Evolutionary conservation across 2,797 vertebrate genomes (phyloP).

Genomic region (Arctocebus calabarensis): DNA sequence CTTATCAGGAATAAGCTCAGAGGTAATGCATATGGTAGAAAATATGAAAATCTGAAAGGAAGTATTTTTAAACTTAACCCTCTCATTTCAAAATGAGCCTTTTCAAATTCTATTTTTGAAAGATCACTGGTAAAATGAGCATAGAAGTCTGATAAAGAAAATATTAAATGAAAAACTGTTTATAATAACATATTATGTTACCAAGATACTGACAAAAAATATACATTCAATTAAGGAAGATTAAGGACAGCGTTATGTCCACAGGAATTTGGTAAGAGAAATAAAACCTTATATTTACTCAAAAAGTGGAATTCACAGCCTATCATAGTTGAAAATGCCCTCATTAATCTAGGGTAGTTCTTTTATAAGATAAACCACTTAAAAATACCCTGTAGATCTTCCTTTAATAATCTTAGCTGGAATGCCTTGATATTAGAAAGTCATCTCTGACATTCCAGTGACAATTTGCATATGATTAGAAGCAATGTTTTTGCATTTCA

Average conservation of each 20-base stretch:
- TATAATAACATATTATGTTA: not conserved
- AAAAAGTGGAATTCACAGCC: not conserved
- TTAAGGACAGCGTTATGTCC: not conserved
- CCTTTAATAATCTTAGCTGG: constrained; percentile 33
- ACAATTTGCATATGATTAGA: constrained; percentile 70
- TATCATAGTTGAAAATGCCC: not conserved
- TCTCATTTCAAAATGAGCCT: not conserved
- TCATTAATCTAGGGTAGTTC: not conserved
- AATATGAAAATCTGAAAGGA: constrained; percentile 42
- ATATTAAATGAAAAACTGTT: not conserved
- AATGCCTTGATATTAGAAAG: constrained; percentile 36
- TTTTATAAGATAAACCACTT: not conserved
- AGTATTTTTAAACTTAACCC: constrained; percentile 23
- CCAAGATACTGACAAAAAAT: not conserved
- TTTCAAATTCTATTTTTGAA: not conserved
- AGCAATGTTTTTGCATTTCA: constrained; percentile 37
- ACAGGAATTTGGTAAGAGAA: not conserved
- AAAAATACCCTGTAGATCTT: not conserved
- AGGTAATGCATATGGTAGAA: not conserved
- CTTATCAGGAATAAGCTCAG: constrained; percentile 2
- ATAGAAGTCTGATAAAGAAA: not conserved
- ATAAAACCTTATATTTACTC: constrained; percentile 11
- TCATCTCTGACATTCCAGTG: constrained; percentile 11
- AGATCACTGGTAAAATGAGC: not conserved
- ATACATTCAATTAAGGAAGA: not conserved